Conservation (phyloP, 2,797 vertebrate genomes). For the Myotis planiceps region DNA sequence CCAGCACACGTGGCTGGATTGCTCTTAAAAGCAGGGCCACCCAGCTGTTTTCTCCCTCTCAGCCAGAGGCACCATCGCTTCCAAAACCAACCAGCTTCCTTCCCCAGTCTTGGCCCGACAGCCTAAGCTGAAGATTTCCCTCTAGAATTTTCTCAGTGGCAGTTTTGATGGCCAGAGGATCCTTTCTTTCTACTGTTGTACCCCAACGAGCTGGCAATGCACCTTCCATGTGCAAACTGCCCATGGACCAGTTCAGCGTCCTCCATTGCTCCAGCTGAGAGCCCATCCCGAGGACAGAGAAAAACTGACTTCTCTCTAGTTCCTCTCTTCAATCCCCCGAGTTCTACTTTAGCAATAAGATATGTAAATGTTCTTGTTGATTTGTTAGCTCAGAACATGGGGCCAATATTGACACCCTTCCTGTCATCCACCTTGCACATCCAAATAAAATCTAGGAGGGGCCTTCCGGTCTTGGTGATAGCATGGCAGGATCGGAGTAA, state of each 20-base stretch:
- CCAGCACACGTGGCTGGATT: conserved; percentile 77
- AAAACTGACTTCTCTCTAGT: conserved; percentile 82
- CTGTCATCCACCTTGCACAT: conserved; percentile 81
- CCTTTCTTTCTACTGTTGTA: conserved; percentile 59
- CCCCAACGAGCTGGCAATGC: conserved; percentile 78
- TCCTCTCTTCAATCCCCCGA: conserved; percentile 78
- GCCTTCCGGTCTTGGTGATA: conserved; percentile 75
- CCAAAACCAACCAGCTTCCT: conserved; percentile 83
- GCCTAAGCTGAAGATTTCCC: conserved; percentile 77
- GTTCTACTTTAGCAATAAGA: conserved; percentile 83
- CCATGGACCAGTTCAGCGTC: conserved; percentile 72
- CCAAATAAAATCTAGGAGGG: conserved; percentile 76
- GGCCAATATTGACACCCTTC: conserved; percentile 81
- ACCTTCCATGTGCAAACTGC: conserved; percentile 76
- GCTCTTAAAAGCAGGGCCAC: conserved; percentile 76
- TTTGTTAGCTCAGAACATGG: conserved; percentile 80
- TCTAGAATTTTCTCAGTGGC: conserved; percentile 78
- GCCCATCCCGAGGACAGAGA: conserved; percentile 79
- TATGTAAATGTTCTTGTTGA: conserved; percentile 79
- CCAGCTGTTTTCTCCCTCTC: conserved; percentile 11
- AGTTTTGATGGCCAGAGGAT: conserved; percentile 70
- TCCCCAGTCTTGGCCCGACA: conserved; percentile 78
- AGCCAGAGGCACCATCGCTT: conserved; percentile 44
- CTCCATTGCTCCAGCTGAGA: conserved; percentile 3
- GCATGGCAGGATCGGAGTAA: conserved; percentile 82